A percentile compares a stretch with the other conserved stretches of the same genome.
Conservation (phyloP, 2,113 vertebrate species). For the Petaurus breviceps region DNA sequence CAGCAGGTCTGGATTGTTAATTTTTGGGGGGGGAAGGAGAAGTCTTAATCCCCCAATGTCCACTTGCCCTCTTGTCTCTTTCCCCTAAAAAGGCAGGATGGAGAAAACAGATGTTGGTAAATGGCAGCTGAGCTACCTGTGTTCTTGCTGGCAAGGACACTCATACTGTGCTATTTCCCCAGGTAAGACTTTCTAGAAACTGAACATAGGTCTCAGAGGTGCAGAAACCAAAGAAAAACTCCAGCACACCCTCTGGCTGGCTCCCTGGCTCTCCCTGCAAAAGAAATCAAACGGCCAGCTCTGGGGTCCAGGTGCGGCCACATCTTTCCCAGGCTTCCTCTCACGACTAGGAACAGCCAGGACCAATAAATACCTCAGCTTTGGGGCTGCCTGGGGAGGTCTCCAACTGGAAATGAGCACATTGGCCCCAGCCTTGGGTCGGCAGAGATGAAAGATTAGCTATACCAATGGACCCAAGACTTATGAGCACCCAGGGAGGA, state of each 20-base stretch:
- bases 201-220: background rate
- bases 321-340: slow-evolving; percentile 54
- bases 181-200: background rate
- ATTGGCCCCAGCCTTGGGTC: slow-evolving; percentile 73
- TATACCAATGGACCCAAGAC: slow-evolving; percentile 80
- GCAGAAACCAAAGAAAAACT: background rate
- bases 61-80: background rate
- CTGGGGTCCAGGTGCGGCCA: slow-evolving; percentile 1
- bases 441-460: slow-evolving; percentile 80
- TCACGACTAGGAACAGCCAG: background rate
- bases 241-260: background rate
- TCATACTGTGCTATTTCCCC: background rate
- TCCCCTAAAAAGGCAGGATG: background rate
- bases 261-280: background rate
- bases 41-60: background rate
- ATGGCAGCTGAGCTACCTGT: background rate
- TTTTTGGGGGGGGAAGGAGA: background rate
- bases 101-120: background rate
- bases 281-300: background rate
- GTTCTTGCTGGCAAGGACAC: background rate
- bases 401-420: slow-evolving; percentile 69
- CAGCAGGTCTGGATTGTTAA: background rate
- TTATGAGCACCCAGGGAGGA: slow-evolving; percentile 84
- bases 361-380: slow-evolving; percentile 59
- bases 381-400: slow-evolving; percentile 44